Evolutionary conservation across 2,888 invertebrate species (phyloP).

Genomic region (Cinara cedri): DNA sequence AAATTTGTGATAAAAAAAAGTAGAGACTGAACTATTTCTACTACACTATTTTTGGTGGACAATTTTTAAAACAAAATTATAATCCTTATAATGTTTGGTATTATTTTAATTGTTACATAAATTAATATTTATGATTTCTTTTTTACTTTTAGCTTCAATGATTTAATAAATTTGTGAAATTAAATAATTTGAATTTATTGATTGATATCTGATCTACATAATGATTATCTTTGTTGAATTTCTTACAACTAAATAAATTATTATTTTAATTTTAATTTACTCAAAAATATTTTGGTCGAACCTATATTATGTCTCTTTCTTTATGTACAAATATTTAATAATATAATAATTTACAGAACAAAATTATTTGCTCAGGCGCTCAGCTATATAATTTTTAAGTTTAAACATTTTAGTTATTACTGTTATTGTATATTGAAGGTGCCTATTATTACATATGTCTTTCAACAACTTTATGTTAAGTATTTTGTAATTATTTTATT

Average conservation of each 20-base stretch:
- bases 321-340: neutral
- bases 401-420: constrained; percentile 21
- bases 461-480: constrained; percentile 45
- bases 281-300: no score
- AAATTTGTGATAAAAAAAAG: constrained; percentile 50
- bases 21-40: constrained; percentile 36
- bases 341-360: neutral
- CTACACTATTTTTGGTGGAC: neutral
- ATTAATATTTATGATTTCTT: neutral
- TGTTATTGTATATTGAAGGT: constrained; percentile 30
- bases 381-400: constrained; percentile 23
- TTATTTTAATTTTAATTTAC: neutral
- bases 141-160: constrained; percentile 4
- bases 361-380: constrained; percentile 37
- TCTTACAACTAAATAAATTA: neutral
- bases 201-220: neutral
- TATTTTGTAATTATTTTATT: constrained; percentile 29
- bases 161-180: neutral
- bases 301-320: no score
- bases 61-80: neutral
- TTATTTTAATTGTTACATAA: neutral
- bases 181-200: neutral
- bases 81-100: neutral
- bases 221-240: neutral
- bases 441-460: constrained; percentile 36